Conservation (phyloP, 1,140 invertebrate genomes). For the Eufriesea mexicana region DNA sequence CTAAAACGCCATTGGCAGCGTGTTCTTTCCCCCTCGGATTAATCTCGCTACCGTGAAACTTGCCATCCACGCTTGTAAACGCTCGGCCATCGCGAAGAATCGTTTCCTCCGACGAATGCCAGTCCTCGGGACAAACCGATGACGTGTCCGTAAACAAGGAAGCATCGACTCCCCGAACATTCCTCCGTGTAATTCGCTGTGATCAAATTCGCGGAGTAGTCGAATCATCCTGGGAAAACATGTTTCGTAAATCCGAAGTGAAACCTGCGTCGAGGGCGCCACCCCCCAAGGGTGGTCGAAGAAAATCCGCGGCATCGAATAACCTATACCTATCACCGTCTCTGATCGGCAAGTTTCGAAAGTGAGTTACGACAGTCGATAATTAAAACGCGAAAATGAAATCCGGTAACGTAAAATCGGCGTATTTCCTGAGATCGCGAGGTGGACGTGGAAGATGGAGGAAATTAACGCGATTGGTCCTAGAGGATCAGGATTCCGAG, state of each 20-base stretch:
- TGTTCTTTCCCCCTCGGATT: neutral
- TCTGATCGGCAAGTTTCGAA: neutral
- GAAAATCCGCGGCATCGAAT: neutral
- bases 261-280: neutral
- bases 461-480: neutral
- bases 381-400: neutral
- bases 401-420: neutral
- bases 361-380: conserved; percentile 18
- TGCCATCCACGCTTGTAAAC: neutral
- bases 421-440: neutral
- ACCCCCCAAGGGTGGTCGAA: neutral
- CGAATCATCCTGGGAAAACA: neutral
- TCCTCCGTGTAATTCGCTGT: neutral
- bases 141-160: conserved; percentile 2
- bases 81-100: neutral
- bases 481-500: neutral
- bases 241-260: conserved; percentile 23
- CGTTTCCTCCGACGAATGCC: neutral
- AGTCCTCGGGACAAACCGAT: neutral
- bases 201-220: neutral
- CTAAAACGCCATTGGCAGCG: conserved; percentile 23
- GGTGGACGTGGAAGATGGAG: neutral
- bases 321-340: conserved; percentile 39
- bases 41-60: conserved; percentile 7
- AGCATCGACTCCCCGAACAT: conserved; percentile 2